Evolutionary conservation across 1,140 invertebrate species (phyloP).

Genomic region (Paraescarpia echinospica): DNA sequence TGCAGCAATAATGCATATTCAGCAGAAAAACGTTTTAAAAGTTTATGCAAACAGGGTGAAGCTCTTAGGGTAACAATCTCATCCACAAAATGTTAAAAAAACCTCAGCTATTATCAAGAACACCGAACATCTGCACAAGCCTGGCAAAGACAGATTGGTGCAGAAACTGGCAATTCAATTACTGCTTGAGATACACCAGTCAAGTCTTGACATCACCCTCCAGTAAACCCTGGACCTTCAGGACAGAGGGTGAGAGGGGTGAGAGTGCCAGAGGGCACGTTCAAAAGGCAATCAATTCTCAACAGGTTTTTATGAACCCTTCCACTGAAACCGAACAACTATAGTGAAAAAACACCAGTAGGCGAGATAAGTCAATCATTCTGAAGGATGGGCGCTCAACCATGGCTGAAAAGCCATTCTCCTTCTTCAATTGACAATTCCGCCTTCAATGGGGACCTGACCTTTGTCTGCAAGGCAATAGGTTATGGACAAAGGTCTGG

Average conservation of each 20-base stretch:
- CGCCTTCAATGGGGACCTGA: neutral
- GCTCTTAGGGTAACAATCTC: neutral
- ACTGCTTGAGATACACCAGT: neutral
- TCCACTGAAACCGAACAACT: neutral
- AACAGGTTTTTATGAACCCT: neutral
- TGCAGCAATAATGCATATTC: too few species aligned
- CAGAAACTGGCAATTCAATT: neutral
- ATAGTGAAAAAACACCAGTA: neutral
- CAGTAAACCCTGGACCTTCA: neutral
- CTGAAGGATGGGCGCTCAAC: neutral
- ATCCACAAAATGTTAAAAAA: neutral
- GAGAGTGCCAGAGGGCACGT: neutral
- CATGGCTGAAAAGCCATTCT: neutral
- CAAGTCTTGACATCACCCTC: neutral
- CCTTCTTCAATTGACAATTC: neutral
- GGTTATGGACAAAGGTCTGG: neutral
- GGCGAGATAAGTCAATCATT: neutral
- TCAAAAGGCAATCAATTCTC: neutral
- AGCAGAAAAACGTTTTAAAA: too few species aligned
- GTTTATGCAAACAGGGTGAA: too few species aligned
- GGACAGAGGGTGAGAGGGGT: neutral
- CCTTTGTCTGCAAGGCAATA: neutral
- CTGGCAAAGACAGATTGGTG: neutral
- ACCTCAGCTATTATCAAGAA: neutral
- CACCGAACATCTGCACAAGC: neutral